Evolutionary conservation across 2,797 vertebrate species (phyloP), one percentile per base, ranked within the genome.

Genomic region (Sus cebifrons): DNA sequence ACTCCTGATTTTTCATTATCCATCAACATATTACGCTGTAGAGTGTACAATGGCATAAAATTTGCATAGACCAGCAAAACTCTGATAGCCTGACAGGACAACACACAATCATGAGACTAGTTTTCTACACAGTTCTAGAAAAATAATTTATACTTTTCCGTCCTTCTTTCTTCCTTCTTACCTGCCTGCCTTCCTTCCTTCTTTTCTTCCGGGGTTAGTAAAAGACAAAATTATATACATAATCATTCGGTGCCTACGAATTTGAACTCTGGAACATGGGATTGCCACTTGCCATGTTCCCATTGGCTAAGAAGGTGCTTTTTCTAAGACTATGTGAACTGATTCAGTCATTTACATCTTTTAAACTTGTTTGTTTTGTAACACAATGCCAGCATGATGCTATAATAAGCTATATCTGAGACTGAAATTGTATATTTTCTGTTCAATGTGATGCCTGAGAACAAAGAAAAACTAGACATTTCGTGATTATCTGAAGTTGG

Each of bases 1-100:
- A 79, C 14, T 60, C 86, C 40, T 67, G n/a, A 82, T 74, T 93
- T 95, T 95, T 94, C 49, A 83, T 91, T 87, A 75, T 77, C 87
- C 15, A 44, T 83, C 65, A 68, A 49, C 64, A 21, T 32, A n/a
- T 79, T 84, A 40, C 32, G 84, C 23, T 17, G 32, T 64, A 58
- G 52, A 25, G 52, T 73, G 21, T 67, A 85, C 75, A 36, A 5
- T 83, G 75, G 64, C 90, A 92, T 88, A 71, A 82, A 94, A 83
- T 75, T 40, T n/a, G 70, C 58, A 2, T 62, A 68, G 9, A 23
- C 64, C 64, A 54, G 81, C 70, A 86, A 86, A 84, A 36, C 25
- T 58, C 58, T 29, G 2, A 60, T 29, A 60, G 32, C 60, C 71
- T 25, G 16, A 49, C 49, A 78, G 56, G 32, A 79, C 29, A 94